These are phyloP conservation scores for Sminthurides aquaticus DNA, from an alignment of 2,888 invertebrate species.

Conservation along the genomic window DNA sequence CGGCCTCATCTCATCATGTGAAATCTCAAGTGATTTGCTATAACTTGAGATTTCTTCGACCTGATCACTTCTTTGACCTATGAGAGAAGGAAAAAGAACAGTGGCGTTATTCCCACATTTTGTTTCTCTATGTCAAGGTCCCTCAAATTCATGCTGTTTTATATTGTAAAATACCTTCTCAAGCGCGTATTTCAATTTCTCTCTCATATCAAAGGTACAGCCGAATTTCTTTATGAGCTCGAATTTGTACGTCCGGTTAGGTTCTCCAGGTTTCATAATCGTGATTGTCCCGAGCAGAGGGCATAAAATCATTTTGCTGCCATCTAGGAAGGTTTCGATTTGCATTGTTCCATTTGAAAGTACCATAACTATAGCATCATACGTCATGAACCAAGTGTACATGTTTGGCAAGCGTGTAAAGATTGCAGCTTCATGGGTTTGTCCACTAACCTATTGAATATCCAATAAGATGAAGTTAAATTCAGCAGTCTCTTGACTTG, in stretches of 20 bases:
- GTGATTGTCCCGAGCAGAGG: constrained; percentile 96
- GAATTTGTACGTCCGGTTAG: constrained; percentile 86
- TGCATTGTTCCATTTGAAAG: constrained; percentile 95
- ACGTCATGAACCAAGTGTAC: constrained; percentile 93
- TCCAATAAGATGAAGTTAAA: neutral
- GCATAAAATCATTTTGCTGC: constrained; percentile 95
- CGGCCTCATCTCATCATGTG: too few relatives aligned
- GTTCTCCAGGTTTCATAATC: constrained; percentile 84
- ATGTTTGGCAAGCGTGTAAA: constrained; percentile 89
- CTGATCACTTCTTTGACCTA: neutral
- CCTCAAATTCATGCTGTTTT: too few relatives aligned
- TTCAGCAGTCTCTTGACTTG: neutral
- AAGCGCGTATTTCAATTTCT: constrained; percentile 76
- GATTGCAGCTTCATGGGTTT: constrained; percentile 75
- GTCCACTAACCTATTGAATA: constrained; percentile 64
- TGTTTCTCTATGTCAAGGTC: neutral
- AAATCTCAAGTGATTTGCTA: too few relatives aligned
- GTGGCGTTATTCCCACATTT: neutral
- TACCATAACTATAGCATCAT: constrained; percentile 92
- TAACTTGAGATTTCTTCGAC: too few relatives aligned
- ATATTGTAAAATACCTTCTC: constrained; percentile 55
- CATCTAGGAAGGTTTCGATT: constrained; percentile 92
- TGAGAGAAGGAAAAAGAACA: neutral
- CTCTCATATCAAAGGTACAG: constrained; percentile 69
- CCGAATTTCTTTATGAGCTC: constrained; percentile 74